Base-by-base conservation (phyloP, 2,113 vertebrate species). In the Neopipo cinnamomea region DNA sequence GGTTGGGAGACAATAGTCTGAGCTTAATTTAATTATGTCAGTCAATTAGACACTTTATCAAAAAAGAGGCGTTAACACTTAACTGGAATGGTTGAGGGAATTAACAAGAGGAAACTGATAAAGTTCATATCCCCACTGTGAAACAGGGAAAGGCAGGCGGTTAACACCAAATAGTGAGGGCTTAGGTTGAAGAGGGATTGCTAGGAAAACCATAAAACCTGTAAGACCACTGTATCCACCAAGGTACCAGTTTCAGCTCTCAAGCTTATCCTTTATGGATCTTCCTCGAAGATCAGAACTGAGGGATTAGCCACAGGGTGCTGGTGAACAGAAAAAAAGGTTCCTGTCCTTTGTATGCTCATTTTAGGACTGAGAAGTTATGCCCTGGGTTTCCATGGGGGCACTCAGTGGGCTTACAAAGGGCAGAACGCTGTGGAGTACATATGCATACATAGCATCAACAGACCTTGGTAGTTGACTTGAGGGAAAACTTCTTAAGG, bases 101-200 rank as follows among this genome's bases (percentile, higher is more conserved):
- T 89, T 77, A 88, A 62, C 39, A 67, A 65, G 33, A 88, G 58
- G 50, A 72, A 89, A 49, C 74, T 42, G 73, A 23, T 87, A 55
- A 91, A 59, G 20, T 77, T 83, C 28, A 20, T 33, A 86, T 37
- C 1, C 19, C 4, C 9, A 4, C 3, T 16, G 46, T 37, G 80
- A 91, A 83, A 49, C 31, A 41, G 62, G 37, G 59, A 77, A 66
- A 74, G 59, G 46, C 37, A 27, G 58, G 68, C 73, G 77, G 37
- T 80, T 95, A 92, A 58, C 89, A 92, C 44, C 4, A 1, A 56
- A 58, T 8, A 37, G 63, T 12, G 39, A 94, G 52, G 30, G 44
- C 66, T 35, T 85, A 49, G 39, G 52, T 46, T 87, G 67, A 89
- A 76, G 35, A 52, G 15, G 15, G 25, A 66, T 81, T 0, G 1